Percentiles rank a stretch among this genome's conserved stretches.
phyloP scores from a whole-genome alignment of 2,113 vertebrate species.

The Phalacrocorax brasilianus region DNA sequence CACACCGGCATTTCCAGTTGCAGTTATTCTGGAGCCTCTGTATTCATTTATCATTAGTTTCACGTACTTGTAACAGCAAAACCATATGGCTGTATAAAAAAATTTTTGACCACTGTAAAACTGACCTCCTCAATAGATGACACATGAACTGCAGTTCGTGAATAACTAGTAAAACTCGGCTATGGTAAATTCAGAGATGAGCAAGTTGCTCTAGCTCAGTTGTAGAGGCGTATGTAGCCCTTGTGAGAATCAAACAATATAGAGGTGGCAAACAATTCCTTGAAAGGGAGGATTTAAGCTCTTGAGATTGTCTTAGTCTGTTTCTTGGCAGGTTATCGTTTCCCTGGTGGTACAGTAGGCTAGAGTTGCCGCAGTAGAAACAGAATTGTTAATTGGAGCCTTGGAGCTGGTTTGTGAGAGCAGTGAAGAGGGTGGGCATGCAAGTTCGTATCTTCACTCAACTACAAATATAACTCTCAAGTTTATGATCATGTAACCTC shows the following conservation, averaged over 20 bases:
- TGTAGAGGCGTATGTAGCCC: background rate
- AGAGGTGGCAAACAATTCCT: background rate
- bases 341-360: background rate
- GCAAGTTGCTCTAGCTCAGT: background rate
- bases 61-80: background rate
- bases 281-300: background rate
- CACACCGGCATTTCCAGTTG: background rate
- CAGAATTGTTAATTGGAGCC: background rate
- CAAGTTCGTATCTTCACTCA: rapidly evolving
- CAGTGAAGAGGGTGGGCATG: background rate
- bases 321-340: background rate
- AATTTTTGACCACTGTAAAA: rapidly evolving
- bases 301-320: too few relatives aligned
- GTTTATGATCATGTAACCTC: background rate
- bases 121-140: background rate
- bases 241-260: background rate
- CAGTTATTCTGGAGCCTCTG: background rate
- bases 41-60: background rate
- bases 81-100: background rate
- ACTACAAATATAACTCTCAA: rapidly evolving
- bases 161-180: background rate
- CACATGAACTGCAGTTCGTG: background rate
- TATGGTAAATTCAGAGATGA: background rate
- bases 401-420: background rate
- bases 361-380: background rate